Conservation (phyloP, 1,140 invertebrate species). For the Drosophila insularis region DNA sequence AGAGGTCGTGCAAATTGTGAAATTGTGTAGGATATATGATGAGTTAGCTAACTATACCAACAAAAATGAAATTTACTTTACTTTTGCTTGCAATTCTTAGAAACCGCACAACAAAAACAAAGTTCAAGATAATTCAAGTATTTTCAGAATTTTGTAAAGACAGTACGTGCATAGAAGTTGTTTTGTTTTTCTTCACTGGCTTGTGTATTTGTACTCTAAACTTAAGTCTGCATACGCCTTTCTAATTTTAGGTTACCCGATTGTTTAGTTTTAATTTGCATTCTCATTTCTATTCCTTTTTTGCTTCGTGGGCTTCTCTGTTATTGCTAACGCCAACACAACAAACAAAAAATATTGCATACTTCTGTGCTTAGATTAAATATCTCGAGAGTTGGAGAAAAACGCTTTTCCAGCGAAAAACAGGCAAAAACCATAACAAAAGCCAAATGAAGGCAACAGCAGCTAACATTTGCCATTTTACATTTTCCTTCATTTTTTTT, state of each 20-base stretch:
- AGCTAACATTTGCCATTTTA: conserved; percentile 48
- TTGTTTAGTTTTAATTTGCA: conserved; percentile 10
- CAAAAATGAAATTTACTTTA: not conserved
- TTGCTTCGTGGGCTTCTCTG: not conserved
- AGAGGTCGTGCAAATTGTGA: too few species aligned
- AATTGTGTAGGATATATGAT: too few species aligned
- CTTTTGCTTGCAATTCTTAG: not conserved
- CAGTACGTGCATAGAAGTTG: not conserved
- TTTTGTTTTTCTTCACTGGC: not conserved
- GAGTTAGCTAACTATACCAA: too few species aligned
- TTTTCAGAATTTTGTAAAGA: not conserved
- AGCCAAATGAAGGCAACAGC: conserved; percentile 12
- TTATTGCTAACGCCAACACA: conserved; percentile 13
- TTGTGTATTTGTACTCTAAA: too few species aligned
- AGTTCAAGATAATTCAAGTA: not conserved
- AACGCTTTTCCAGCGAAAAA: conserved; percentile 26
- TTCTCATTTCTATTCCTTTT: not conserved
- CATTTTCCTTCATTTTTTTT: not conserved
- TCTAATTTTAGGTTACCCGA: conserved; percentile 2
- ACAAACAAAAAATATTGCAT: conserved; percentile 33
- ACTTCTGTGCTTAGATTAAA: conserved; percentile 59
- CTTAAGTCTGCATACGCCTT: not conserved
- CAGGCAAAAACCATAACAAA: conserved; percentile 35
- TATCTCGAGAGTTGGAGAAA: conserved; percentile 14
- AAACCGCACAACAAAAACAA: not conserved